Evolutionary conservation across 1,140 invertebrate genomes (phyloP).

Genomic region (Euwallacea fornicatus): DNA sequence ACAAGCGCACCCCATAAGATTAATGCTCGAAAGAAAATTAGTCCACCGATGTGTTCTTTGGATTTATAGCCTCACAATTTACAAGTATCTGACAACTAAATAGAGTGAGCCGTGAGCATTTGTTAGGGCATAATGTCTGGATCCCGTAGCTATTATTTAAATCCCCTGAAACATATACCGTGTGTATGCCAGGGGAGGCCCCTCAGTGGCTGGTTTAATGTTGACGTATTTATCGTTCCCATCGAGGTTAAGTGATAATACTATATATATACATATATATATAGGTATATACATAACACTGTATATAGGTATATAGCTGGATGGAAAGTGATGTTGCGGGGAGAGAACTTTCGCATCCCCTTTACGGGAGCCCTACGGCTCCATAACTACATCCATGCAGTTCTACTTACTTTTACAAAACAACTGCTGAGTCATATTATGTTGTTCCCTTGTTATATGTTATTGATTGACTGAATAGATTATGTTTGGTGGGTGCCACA

Average conservation of each 20-base stretch:
- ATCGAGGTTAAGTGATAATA: conserved; percentile 5
- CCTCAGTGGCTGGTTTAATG: neutral
- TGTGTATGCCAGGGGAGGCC: neutral
- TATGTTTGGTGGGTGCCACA: too few relatives aligned
- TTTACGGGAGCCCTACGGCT: too few relatives aligned
- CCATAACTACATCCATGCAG: too few relatives aligned
- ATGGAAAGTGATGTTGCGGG: neutral
- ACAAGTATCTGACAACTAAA: conserved; percentile 7
- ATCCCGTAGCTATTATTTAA: conserved; percentile 7
- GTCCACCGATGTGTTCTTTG: neutral
- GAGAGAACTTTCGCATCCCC: neutral
- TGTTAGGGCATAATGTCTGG: conserved; percentile 2
- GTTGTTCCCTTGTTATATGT: too few relatives aligned
- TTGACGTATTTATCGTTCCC: conserved; percentile 1
- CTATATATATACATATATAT: neutral
- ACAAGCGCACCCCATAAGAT: neutral
- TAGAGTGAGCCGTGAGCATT: neutral
- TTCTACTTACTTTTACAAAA: too few relatives aligned
- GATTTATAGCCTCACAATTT: conserved; percentile 2
- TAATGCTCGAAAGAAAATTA: conserved; percentile 3
- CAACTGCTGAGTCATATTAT: too few relatives aligned
- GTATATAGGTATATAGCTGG: neutral
- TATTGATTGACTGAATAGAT: too few relatives aligned
- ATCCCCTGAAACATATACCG: conserved; percentile 1
- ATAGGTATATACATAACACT: neutral